A percentile compares a stretch with the other conserved stretches of the same genome.
phyloP scores from a whole-genome alignment of 2,888 invertebrate species.

The Arrhopalites spinosus region DNA sequence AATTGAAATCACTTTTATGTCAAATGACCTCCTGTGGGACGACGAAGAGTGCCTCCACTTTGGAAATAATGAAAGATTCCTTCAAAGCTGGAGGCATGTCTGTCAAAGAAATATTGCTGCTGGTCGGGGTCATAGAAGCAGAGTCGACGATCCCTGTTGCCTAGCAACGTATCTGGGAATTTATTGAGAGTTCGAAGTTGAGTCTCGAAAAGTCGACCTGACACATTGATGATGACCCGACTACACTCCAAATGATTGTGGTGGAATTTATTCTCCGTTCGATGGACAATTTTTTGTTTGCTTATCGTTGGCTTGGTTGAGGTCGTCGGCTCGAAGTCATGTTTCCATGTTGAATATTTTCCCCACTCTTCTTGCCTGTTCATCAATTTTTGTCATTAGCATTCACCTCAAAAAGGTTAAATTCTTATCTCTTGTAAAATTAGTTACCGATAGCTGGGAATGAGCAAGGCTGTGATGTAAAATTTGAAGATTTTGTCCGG shows the following conservation, averaged over 20 bases:
- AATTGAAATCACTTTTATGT: no score
- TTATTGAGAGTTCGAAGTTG: slow-evolving; percentile 32
- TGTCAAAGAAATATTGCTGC: slow-evolving; percentile 48
- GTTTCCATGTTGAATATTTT: neutral
- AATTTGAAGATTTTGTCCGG: no score
- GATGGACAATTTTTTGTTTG: neutral
- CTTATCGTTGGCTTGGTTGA: neutral
- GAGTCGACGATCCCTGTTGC: slow-evolving; percentile 19
- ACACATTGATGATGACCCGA: slow-evolving; percentile 27
- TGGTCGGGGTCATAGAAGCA: slow-evolving; percentile 37
- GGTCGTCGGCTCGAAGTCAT: neutral
- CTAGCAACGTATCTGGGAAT: slow-evolving; percentile 35
- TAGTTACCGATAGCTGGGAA: neutral
- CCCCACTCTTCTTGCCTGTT: neutral
- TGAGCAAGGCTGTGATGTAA: neutral
- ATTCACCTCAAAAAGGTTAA: no score
- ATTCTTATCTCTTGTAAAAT: no score
- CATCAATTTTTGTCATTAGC: no score
- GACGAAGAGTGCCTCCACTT: slow-evolving; percentile 36
- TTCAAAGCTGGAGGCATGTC: slow-evolving; percentile 45
- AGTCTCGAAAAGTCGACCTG: slow-evolving; percentile 30
- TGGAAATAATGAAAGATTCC: slow-evolving; percentile 50
- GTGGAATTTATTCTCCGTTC: neutral
- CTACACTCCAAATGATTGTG: slow-evolving; percentile 32
- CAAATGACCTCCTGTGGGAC: slow-evolving; percentile 24